Evolutionary conservation across 2,113 vertebrate genomes (phyloP), one percentile per base, ranked within the genome.

Genomic region (Percopsis transmontana): DNA sequence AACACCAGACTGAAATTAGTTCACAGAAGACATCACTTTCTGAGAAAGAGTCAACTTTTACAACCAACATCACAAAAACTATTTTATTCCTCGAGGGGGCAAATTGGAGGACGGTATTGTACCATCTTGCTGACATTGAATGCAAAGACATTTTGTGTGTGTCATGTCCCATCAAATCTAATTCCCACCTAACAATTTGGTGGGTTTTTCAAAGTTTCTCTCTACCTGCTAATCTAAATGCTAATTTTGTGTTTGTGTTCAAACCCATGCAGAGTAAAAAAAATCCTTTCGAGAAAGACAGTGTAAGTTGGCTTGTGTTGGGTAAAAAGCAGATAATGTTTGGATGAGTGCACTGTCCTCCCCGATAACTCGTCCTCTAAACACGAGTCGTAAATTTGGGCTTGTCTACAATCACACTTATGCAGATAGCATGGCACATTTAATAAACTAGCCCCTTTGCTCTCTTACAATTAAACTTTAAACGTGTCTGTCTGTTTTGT

Each of bases 161-260:
- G 79, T 67, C 67, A 74, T 55, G 60, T 74, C 79, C 73, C 54
- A 81, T 84, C 79, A 80, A 60, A 61, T 70, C 70, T 69, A 48
- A 72, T 68, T 65, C 66, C 63, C 74, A 79, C 71, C 73, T 68
- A 72, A 71, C 38, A 19, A 50, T 55, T 84, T 58, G 53, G 58
- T 55, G 62, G 39, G 60, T 69, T 85, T 62, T 59, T 48, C 73
- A 83, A 58, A 67, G 64, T 66, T 65, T 41, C 60, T 57, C 68
- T 76, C 20, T 74, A 72, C 66, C 44, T 45, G 78, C 78, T 88
- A 85, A 89, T 90, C 86, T 85, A 75, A 89, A 86, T 74, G 68
- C 82, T 79, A 89, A 90, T 79, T 65, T 52, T 64, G n/a, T 55
- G 68, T 80, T 89, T 82, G 68, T 71, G 73, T 68, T 81, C 38